Evolutionary conservation across 2,797 vertebrate species (phyloP).

Genomic region (Micrastur ruficollis): DNA sequence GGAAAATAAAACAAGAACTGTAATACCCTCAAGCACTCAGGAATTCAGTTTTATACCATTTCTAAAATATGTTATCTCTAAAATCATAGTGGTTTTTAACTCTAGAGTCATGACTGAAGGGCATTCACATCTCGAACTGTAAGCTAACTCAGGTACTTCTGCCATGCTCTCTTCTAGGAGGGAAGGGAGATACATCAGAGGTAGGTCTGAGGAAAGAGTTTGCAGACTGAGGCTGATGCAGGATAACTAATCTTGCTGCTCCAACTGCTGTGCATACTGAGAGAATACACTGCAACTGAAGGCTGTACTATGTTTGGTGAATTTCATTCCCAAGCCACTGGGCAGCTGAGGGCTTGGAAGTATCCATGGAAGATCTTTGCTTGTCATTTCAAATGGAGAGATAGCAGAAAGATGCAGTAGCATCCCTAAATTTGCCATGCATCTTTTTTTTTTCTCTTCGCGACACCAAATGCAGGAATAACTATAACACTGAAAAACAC

Average conservation of each 20-base stretch:
- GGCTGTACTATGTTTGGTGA: neutral
- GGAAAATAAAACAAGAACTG: constrained; percentile 31
- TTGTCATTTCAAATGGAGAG: neutral
- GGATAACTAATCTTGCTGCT: neutral
- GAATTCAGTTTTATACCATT: neutral
- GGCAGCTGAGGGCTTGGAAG: neutral
- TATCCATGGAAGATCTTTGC: neutral
- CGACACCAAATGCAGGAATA: neutral
- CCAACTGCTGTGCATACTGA: neutral
- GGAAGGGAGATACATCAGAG: neutral
- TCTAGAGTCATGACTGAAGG: neutral
- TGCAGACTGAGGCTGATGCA: neutral
- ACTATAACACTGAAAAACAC: neutral
- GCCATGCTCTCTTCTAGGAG: neutral
- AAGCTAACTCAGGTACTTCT: neutral
- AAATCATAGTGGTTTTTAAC: neutral
- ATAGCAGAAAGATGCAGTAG: neutral
- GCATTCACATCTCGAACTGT: neutral
- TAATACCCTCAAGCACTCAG: neutral
- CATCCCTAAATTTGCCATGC: neutral
- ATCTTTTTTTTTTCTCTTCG: neutral
- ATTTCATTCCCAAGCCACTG: neutral
- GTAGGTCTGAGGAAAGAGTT: neutral
- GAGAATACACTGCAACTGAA: neutral
- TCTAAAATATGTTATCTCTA: neutral